Conservation (phyloP, 2,113 vertebrate genomes). For the rat (Rattus norvegicus) region DNA sequence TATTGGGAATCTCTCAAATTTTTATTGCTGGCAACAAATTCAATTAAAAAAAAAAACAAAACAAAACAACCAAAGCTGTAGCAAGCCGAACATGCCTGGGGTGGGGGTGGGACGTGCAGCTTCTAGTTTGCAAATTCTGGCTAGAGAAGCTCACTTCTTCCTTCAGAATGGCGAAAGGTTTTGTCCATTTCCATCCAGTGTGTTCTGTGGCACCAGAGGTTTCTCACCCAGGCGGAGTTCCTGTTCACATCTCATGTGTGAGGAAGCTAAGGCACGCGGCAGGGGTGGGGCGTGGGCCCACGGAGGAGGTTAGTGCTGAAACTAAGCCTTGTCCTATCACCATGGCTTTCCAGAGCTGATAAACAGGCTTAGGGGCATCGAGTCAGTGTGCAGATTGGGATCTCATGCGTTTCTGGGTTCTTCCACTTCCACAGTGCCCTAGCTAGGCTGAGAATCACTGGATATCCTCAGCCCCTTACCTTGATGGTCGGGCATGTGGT, state of each 20-base stretch:
- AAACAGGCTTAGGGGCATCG: rapidly evolving
- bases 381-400: neutral
- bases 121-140: neutral
- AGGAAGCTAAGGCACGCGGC: rapidly evolving
- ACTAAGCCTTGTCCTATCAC: neutral
- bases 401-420: neutral
- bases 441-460: neutral
- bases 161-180: neutral
- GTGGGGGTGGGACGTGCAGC: neutral
- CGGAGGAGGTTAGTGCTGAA: neutral
- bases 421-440: rapidly evolving
- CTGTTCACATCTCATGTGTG: neutral
- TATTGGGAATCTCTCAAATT: neutral
- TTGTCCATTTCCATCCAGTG: rapidly evolving
- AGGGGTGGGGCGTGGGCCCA: rapidly evolving
- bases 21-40: slow-evolving; percentile 6
- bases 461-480: too few relatives aligned
- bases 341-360: neutral
- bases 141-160: neutral
- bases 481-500: rapidly evolving
- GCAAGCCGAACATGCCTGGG: neutral
- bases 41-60: neutral
- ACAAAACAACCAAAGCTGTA: neutral
- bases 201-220: neutral
- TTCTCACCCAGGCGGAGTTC: rapidly evolving